A percentile compares a stretch with the other conserved stretches of the same genome.
These are phyloP conservation scores for Myopa testacea DNA, from an alignment of 2,888 invertebrate species.

Conservation along the genomic window DNA sequence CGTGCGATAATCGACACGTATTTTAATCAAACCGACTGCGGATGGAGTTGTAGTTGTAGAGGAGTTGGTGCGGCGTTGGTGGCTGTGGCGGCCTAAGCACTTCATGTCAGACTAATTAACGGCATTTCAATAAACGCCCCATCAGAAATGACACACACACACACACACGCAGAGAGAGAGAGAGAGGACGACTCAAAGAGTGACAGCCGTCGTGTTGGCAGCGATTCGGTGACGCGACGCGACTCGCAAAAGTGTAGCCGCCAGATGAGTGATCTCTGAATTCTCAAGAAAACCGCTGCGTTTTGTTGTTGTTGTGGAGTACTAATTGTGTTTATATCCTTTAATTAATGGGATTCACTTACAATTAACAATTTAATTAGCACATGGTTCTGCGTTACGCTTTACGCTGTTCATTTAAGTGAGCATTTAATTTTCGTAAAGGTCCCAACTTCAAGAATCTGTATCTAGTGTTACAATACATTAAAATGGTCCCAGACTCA, in stretches of 20 bases:
- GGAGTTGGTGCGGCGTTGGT: too few species aligned
- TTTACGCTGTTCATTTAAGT: too few species aligned
- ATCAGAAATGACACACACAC: constrained; percentile 60
- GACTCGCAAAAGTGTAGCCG: constrained; percentile 27
- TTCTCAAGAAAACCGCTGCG: constrained; percentile 1
- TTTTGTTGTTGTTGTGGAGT: constrained; percentile 51
- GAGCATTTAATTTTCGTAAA: too few species aligned
- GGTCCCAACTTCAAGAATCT: too few species aligned
- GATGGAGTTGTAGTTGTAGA: background rate
- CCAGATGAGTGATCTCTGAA: background rate
- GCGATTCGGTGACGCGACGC: constrained; percentile 36
- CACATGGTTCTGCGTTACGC: too few species aligned
- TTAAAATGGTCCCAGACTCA: too few species aligned
- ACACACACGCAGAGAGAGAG: constrained; percentile 11
- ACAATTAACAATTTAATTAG: constrained; percentile 1
- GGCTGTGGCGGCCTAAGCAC: constrained; percentile 14
- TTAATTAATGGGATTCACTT: constrained; percentile 54
- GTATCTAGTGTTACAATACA: too few species aligned
- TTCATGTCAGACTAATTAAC: constrained; percentile 39
- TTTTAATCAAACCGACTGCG: constrained; percentile 30
- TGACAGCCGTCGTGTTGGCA: constrained; percentile 35
- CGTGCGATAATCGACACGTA: constrained; percentile 39
- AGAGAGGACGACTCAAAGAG: constrained; percentile 27
- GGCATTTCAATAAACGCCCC: constrained; percentile 50
- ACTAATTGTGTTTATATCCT: constrained; percentile 67